A percentile compares a stretch with the other conserved stretches of the same genome.
Conservation (phyloP, 1,140 invertebrate genomes). For the Batillaria attramentaria region DNA sequence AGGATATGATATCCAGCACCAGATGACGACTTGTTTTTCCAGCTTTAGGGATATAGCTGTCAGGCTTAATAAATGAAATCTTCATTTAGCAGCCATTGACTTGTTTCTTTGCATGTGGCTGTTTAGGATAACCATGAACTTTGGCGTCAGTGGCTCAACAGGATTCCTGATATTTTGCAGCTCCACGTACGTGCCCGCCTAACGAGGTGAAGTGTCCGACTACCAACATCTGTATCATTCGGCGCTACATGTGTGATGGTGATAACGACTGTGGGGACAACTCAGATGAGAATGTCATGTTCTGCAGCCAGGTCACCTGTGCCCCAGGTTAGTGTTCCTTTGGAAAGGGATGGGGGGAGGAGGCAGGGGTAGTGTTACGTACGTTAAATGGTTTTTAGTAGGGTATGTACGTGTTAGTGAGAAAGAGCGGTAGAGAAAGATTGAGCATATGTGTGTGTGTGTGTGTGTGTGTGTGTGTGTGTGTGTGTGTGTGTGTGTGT, state of each 20-base stretch:
- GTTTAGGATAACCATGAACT: no score
- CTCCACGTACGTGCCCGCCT: conserved; percentile 49
- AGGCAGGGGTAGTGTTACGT: no score
- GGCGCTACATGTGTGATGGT: conserved; percentile 66
- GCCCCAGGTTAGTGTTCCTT: conserved; percentile 51
- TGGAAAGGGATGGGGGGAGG: no score
- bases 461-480: not conserved
- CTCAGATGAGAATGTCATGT: conserved; percentile 93
- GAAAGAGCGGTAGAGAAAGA: no score
- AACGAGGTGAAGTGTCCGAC: conserved; percentile 63
- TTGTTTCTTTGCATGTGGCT: no score
- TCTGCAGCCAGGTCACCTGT: conserved; percentile 80
- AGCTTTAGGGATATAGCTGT: no score
- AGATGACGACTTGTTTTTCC: no score
- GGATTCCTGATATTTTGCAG: conserved; percentile 23
- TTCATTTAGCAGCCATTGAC: no score
- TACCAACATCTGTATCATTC: conserved; percentile 61
- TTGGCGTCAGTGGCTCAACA: no score
- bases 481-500: conserved; percentile 4
- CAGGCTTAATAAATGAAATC: no score
- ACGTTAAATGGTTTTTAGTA: no score
- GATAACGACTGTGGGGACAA: conserved; percentile 96
- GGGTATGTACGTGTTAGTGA: not conserved
- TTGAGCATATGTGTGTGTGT: not conserved
- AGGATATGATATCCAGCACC: no score